Evolutionary conservation across 2,888 invertebrate species (phyloP).

Genomic region (Monopis laevigella): DNA sequence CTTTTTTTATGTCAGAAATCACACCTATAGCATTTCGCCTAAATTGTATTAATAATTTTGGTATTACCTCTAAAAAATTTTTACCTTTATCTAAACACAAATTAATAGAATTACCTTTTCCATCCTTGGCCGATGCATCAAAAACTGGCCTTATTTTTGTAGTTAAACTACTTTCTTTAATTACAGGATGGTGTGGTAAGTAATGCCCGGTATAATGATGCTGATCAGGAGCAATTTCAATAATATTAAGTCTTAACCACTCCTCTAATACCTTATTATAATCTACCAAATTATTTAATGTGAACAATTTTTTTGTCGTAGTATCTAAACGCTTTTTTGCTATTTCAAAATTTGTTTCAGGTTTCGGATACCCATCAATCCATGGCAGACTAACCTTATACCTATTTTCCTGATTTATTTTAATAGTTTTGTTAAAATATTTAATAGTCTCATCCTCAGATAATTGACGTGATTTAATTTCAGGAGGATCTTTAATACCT

Average conservation of each 20-base stretch:
- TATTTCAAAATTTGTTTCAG: neutral
- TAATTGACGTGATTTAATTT: neutral
- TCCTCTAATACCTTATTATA: constrained; percentile 1
- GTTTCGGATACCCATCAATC: neutral
- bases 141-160: constrained; percentile 26
- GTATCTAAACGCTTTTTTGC: neutral
- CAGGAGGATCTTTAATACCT: constrained; percentile 3
- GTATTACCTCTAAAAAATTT: constrained; percentile 22
- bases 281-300: neutral
- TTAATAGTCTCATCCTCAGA: neutral
- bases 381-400: constrained; percentile 2
- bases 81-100: constrained; percentile 26
- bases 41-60: constrained; percentile 18
- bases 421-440: constrained; percentile 1
- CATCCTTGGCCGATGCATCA: constrained; percentile 22
- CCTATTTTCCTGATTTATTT: neutral
- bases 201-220: constrained; percentile 13
- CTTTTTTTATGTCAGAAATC: constrained; percentile 24
- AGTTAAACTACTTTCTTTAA: constrained; percentile 21
- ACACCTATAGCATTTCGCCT: constrained; percentile 19
- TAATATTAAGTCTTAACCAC: neutral
- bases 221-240: neutral
- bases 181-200: constrained; percentile 23
- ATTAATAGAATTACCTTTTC: constrained; percentile 23
- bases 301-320: neutral